Evolutionary conservation across 2,888 invertebrate species (phyloP).

Genomic region (Tanypteryx hageni): DNA sequence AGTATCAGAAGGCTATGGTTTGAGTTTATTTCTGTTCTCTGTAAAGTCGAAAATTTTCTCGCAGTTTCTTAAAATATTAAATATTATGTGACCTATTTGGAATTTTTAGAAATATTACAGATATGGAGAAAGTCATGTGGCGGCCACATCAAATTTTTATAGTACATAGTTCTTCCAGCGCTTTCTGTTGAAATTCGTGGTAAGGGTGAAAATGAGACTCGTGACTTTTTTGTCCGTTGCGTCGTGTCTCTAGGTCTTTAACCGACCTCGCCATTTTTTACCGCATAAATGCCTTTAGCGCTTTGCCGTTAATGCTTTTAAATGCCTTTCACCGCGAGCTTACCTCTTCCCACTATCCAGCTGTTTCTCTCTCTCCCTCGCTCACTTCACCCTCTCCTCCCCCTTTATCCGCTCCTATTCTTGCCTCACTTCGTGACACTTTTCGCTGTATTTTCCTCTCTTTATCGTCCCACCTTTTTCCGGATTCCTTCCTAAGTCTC

Average conservation of each 20-base stretch:
- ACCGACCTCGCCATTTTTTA: neutral
- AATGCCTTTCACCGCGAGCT: conserved; percentile 20
- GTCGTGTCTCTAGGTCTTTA: conserved; percentile 6
- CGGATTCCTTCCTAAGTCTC: neutral
- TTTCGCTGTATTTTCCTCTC: neutral
- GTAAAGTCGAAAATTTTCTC: too few relatives aligned
- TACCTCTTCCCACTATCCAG: neutral
- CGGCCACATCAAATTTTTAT: too few relatives aligned
- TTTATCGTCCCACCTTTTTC: neutral
- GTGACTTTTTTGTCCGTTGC: neutral
- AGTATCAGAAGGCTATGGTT: too few relatives aligned
- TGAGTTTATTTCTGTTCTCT: too few relatives aligned
- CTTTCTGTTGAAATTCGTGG: too few relatives aligned
- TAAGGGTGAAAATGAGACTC: conserved; percentile 21
- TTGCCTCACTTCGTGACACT: neutral
- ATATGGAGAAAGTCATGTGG: too few relatives aligned
- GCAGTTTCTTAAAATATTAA: too few relatives aligned
- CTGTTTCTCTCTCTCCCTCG: neutral
- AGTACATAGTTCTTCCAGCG: too few relatives aligned
- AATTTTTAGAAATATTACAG: too few relatives aligned
- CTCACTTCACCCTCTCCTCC: neutral
- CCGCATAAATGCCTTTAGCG: conserved; percentile 37
- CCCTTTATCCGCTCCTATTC: neutral
- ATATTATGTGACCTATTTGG: too few relatives aligned
- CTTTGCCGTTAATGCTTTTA: conserved; percentile 45